These are phyloP conservation scores for Mycogona germanica DNA, from an alignment of 2,888 invertebrate genomes.

Conservation along the genomic window DNA sequence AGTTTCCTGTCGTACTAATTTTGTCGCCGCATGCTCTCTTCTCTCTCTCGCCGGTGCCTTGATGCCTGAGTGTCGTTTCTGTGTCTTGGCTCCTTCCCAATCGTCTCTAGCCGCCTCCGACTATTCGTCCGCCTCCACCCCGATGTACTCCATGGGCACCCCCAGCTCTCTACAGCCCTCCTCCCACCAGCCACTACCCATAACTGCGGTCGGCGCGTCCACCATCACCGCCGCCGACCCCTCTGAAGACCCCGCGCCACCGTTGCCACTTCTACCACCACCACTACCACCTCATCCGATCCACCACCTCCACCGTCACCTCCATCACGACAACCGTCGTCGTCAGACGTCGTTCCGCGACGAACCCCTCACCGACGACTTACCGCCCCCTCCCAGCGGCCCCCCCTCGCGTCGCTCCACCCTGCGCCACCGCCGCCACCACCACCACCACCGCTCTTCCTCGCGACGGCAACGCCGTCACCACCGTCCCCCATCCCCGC, in stretches of 20 bases:
- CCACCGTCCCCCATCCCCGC: neutral
- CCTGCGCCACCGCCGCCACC: neutral
- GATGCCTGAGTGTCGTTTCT: too few species aligned
- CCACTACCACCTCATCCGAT: neutral
- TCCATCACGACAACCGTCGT: slow-evolving; percentile 5
- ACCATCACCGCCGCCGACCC: slow-evolving; percentile 2
- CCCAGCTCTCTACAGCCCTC: slow-evolving; percentile 38
- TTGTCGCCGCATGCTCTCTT: neutral
- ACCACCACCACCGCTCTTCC: neutral
- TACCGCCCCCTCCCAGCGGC: too few species aligned
- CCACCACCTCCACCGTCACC: neutral
- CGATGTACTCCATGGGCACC: slow-evolving; percentile 25
- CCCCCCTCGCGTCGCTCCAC: neutral
- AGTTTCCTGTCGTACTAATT: too few species aligned
- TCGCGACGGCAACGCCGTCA: neutral
- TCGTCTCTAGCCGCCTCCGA: slow-evolving; percentile 18
- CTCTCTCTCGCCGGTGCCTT: slow-evolving; percentile 2
- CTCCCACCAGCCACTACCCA: slow-evolving; percentile 41
- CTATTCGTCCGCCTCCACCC: slow-evolving; percentile 26
- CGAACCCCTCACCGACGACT: too few species aligned
- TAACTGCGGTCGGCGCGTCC: slow-evolving; percentile 22
- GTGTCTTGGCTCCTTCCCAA: neutral
- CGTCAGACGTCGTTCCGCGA: neutral
- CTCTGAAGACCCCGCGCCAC: too few species aligned
- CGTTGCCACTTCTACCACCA: neutral